These are phyloP conservation scores for Tympanuchus pallidicinctus DNA, from an alignment of 2,113 vertebrate species.

Conservation along the genomic window DNA sequence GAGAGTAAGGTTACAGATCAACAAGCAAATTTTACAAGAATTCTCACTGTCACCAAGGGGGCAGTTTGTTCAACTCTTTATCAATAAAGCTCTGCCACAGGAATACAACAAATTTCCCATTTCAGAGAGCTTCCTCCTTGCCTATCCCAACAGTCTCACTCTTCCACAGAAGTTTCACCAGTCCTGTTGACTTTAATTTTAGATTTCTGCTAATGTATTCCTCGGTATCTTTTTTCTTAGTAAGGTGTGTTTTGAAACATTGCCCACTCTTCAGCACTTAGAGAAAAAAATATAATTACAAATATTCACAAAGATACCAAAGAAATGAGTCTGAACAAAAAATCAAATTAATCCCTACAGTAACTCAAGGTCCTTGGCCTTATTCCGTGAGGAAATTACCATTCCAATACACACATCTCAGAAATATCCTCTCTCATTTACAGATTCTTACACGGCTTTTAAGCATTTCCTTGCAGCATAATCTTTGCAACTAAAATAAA, in stretches of 20 bases:
- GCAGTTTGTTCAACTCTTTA: constrained; percentile 18
- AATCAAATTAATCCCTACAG: constrained; percentile 15
- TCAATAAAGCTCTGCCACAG: not conserved
- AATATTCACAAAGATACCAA: not conserved
- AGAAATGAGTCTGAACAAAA: constrained; percentile 39
- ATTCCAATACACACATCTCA: constrained; percentile 41
- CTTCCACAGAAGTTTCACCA: not conserved
- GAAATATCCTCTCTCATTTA: not conserved
- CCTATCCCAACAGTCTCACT: not conserved
- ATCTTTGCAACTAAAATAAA: not conserved
- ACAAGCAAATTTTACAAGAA: not conserved
- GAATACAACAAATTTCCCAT: not conserved
- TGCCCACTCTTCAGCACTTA: not conserved
- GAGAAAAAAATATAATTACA: not conserved
- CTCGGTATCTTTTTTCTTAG: constrained; percentile 1
- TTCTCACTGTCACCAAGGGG: constrained; percentile 1
- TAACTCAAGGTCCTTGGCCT: not conserved
- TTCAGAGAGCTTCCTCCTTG: not conserved
- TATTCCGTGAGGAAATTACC: not conserved
- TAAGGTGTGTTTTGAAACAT: constrained; percentile 21
- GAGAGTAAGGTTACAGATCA: not conserved
- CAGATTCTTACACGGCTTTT: constrained; percentile 10
- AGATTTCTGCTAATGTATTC: constrained; percentile 18
- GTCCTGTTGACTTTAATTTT: not conserved
- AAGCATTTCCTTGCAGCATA: not conserved